These are phyloP conservation scores for Hemibagrus guttatus DNA, from an alignment of 2,797 vertebrate species.

Conservation along the genomic window DNA sequence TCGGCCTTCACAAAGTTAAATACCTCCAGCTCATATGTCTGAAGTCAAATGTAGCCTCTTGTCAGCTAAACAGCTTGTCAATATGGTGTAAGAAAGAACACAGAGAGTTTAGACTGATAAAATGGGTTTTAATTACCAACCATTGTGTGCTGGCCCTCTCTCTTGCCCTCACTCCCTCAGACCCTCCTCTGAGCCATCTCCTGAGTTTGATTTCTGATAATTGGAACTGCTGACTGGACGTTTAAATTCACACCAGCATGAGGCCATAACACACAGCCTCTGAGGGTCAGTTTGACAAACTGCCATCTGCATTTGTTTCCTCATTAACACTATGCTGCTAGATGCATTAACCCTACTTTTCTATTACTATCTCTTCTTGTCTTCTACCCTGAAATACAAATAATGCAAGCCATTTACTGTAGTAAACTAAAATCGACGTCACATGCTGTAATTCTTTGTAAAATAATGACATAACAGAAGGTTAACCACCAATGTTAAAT, in stretches of 20 bases:
- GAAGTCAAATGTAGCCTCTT: conserved; percentile 84
- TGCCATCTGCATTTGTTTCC: conserved; percentile 86
- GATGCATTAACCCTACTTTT: conserved; percentile 83
- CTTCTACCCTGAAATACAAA: conserved; percentile 84
- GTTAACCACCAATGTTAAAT: conserved; percentile 52
- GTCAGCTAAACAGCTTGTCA: conserved; percentile 79
- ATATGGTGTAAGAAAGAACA: conserved; percentile 76
- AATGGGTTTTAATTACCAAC: conserved; percentile 95
- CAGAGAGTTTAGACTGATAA: conserved; percentile 79
- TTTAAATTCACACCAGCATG: conserved; percentile 74
- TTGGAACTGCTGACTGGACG: conserved; percentile 91
- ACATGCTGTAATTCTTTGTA: conserved; percentile 68
- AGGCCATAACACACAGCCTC: conserved; percentile 77
- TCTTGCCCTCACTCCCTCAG: conserved; percentile 58
- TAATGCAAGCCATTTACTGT: conserved; percentile 89
- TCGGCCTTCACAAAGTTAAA: conserved; percentile 80
- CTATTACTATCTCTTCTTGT: conserved; percentile 73
- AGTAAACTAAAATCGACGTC: conserved; percentile 74
- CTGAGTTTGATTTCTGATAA: conserved; percentile 95
- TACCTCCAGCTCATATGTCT: conserved; percentile 84
- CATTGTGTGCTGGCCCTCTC: conserved; percentile 79
- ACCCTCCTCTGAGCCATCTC: conserved; percentile 75
- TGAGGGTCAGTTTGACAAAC: conserved; percentile 89
- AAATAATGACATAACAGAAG: conserved; percentile 39
- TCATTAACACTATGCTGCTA: conserved; percentile 81